Percentiles rank a stretch among this genome's conserved stretches.
Evolutionary conservation across 2,888 invertebrate genomes (phyloP).

Genomic region (Acleris literana): DNA sequence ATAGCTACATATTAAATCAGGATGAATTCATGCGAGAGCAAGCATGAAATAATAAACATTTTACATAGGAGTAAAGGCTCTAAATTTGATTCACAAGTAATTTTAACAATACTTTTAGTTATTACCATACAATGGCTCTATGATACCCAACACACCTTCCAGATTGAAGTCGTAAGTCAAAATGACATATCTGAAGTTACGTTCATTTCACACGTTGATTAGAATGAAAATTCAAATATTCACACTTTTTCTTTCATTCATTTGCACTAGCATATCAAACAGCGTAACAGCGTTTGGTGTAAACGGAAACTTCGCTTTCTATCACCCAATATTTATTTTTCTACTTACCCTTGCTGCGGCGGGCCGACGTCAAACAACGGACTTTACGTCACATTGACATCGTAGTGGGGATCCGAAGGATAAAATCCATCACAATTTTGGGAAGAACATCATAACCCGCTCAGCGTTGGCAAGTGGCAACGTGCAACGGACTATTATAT

Average conservation of each 20-base stretch:
- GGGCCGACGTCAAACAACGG: conserved; percentile 63
- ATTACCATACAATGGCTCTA: conserved; percentile 41
- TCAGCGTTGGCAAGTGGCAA: conserved; percentile 67
- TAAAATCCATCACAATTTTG: conserved; percentile 78
- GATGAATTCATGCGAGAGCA: conserved; percentile 62
- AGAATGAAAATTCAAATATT: conserved; percentile 77
- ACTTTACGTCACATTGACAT: conserved; percentile 68
- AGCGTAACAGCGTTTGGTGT: conserved; percentile 62
- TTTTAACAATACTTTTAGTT: conserved; percentile 19
- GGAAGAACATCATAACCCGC: conserved; percentile 75
- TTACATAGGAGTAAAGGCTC: conserved; percentile 33
- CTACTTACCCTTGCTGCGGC: conserved; percentile 75
- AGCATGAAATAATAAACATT: conserved; percentile 54
- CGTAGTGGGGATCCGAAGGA: conserved; percentile 75
- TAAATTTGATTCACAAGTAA: conserved; percentile 9
- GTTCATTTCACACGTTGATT: conserved; percentile 55
- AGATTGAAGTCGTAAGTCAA: conserved; percentile 4
- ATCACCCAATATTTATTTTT: conserved; percentile 81
- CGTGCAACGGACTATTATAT: conserved; percentile 46
- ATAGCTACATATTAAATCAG: conserved; percentile 76
- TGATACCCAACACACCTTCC: conserved; percentile 41
- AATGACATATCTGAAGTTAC: conserved; percentile 37
- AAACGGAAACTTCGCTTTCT: conserved; percentile 80
- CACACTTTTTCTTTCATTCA: conserved; percentile 82
- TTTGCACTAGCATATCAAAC: conserved; percentile 71